Conservation (phyloP, 2,797 vertebrate species). For the Pelochelys cantorii region DNA sequence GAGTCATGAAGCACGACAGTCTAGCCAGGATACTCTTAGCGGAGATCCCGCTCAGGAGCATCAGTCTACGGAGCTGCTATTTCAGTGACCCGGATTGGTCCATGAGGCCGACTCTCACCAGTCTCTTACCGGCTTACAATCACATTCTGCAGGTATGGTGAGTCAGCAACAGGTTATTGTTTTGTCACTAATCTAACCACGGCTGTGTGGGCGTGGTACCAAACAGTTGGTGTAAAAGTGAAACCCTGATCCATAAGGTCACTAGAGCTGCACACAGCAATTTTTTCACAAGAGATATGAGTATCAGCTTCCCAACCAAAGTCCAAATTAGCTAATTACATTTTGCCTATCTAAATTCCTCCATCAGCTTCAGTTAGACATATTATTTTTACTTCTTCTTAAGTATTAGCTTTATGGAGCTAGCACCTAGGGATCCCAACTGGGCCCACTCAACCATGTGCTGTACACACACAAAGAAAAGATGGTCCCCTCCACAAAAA, state of each 20-base stretch:
- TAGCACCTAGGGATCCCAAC: background rate
- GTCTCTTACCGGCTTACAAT: conserved; percentile 79
- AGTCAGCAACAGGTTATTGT: background rate
- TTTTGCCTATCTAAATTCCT: background rate
- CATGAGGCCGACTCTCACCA: conserved; percentile 75
- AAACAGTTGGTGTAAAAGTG: background rate
- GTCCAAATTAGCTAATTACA: background rate
- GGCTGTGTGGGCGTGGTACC: background rate
- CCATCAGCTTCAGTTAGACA: background rate
- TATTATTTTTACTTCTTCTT: background rate
- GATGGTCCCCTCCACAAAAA: background rate
- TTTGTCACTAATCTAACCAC: background rate
- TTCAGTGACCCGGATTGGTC: conserved; percentile 75
- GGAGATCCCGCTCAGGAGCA: conserved; percentile 79
- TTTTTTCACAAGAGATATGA: background rate
- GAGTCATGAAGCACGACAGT: conserved; percentile 73
- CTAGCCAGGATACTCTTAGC: conserved; percentile 80
- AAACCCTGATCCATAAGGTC: background rate
- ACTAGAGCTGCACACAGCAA: background rate
- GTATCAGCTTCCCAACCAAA: background rate
- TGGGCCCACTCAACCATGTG: background rate
- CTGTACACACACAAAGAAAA: background rate
- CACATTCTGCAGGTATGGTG: conserved; percentile 78
- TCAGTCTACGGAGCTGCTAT: conserved; percentile 77
- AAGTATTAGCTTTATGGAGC: background rate